Evolutionary conservation across 2,888 invertebrate genomes (phyloP), one percentile per base, ranked within the genome.

Genomic region (Netelia inedita): DNA sequence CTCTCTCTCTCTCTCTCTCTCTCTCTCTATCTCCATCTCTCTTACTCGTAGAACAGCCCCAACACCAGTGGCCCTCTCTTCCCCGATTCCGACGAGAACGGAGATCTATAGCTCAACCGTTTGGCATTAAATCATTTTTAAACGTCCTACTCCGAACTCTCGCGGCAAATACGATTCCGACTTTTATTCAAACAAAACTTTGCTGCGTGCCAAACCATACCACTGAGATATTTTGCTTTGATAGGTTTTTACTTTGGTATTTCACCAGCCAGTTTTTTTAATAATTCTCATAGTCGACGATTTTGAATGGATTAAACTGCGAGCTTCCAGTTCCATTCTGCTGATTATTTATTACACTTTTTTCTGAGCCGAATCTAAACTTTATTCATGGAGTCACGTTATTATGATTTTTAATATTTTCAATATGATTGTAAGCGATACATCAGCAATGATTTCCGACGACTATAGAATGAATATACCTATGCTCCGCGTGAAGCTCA

Each of bases 71-170:
- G 43, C 46, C 69, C 68, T 21, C 14, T 53, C 59, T 79, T 10
- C 14, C 46, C 46, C 73, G 16, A 68, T 59, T 63, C 50, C 73
- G 19, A 41, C 73, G 69, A 83, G 68, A 74, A 79, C 21, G 21
- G 16, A 74, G 69, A 79, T 85, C 85, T 68, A 81, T 85, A 86
- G 87, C 84, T 86, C 73, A 87, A 82, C 87, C 83, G 86, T 83
- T 86, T 82, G 50, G 85, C 88, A 91, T 90, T 91, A 89, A 91
- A 91, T 91, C 91, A 91, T 91, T 91, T 91, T 90, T 90, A 89
- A 90, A 90, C 88, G 88, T 89, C 87, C 88, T 87, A 16, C 46
- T 46, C 43, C 43, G 53, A 35, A 55, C 59, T 50, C 59, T 50
- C 50, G 28, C 57, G 43, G 21, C 23, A 23, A 59, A 76, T 78